These are phyloP conservation scores for Leuciscus idus DNA, from an alignment of 2,113 vertebrate species.

Conservation along the genomic window DNA sequence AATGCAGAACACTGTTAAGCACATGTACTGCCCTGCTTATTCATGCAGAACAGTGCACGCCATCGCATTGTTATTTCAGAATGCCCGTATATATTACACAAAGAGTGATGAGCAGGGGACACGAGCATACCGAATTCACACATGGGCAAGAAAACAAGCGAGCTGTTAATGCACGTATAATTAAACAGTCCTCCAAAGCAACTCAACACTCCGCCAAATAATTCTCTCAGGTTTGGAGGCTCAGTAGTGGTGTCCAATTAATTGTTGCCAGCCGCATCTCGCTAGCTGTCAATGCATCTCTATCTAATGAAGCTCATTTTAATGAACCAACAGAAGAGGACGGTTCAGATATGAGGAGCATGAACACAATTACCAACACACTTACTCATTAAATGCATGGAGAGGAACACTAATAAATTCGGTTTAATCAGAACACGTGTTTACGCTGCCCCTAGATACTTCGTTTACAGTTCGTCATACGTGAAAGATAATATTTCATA, in stretches of 20 bases:
- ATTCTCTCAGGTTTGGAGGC: slow-evolving; percentile 45
- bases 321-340: slow-evolving; percentile 48
- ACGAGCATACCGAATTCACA: slow-evolving; percentile 44
- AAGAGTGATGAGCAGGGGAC: slow-evolving; percentile 45
- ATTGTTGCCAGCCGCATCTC: slow-evolving; percentile 51
- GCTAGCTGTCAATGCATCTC: slow-evolving; percentile 53
- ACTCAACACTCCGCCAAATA: slow-evolving; percentile 40
- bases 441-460: slow-evolving; percentile 24
- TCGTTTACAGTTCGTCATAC: slow-evolving; percentile 32
- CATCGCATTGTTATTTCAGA: slow-evolving; percentile 31
- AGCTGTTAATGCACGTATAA: slow-evolving; percentile 56
- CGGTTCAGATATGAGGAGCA: slow-evolving; percentile 34
- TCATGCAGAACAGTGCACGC: slow-evolving; percentile 9
- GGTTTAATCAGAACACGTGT: slow-evolving; percentile 39
- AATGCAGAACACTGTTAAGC: slow-evolving; percentile 25
- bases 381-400: slow-evolving; percentile 51
- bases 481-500: slow-evolving; percentile 1
- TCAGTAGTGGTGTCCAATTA: slow-evolving; percentile 54
- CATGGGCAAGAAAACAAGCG: slow-evolving; percentile 50
- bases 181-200: slow-evolving; percentile 56
- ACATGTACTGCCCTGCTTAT: slow-evolving; percentile 18
- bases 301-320: slow-evolving; percentile 57
- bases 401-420: slow-evolving; percentile 46
- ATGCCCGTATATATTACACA: slow-evolving; percentile 36
- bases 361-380: slow-evolving; percentile 12